phyloP scores from a whole-genome alignment of 2,888 invertebrate genomes.

The Oscheius myriophilus region DNA sequence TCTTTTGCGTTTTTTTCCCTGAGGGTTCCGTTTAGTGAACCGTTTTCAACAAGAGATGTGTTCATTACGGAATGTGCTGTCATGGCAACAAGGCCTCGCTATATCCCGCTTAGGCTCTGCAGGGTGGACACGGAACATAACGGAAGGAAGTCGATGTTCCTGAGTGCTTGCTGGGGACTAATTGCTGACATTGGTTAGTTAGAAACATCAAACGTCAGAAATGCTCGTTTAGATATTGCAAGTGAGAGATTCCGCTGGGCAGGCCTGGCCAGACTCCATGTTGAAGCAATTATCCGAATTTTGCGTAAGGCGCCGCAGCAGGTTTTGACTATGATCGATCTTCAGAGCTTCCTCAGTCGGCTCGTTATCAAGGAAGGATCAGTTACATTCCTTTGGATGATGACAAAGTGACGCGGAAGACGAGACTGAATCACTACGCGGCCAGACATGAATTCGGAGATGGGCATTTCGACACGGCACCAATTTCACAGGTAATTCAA shows the following conservation, averaged over 20 bases:
- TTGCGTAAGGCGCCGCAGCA: slow-evolving; percentile 34
- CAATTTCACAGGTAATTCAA: slow-evolving; percentile 32
- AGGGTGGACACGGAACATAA: slow-evolving; percentile 45
- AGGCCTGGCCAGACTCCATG: slow-evolving; percentile 58
- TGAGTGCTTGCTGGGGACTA: slow-evolving; percentile 57
- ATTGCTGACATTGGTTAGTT: slow-evolving; percentile 61
- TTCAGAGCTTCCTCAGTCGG: slow-evolving; percentile 50
- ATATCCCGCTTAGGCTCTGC: slow-evolving; percentile 31
- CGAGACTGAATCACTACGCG: slow-evolving; percentile 36
- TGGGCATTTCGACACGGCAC: slow-evolving; percentile 44
- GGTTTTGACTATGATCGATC: not conserved
- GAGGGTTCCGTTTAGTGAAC: too few relatives aligned
- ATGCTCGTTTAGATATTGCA: slow-evolving; percentile 42
- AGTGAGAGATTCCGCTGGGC: slow-evolving; percentile 61
- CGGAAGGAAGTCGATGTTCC: slow-evolving; percentile 53
- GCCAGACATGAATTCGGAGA: slow-evolving; percentile 47
- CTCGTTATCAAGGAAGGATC: slow-evolving; percentile 52
- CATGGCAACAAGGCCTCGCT: slow-evolving; percentile 46
- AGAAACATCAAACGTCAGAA: slow-evolving; percentile 5
- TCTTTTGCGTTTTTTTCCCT: not conserved
- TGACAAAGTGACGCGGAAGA: slow-evolving; percentile 39
- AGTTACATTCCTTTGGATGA: slow-evolving; percentile 57
- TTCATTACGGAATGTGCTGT: slow-evolving; percentile 56
- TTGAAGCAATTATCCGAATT: slow-evolving; percentile 58
- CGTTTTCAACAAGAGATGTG: slow-evolving; percentile 54